Evolutionary conservation across 2,888 invertebrate species (phyloP), one percentile per base, ranked within the genome.

Genomic region (Drosophila borborema): DNA sequence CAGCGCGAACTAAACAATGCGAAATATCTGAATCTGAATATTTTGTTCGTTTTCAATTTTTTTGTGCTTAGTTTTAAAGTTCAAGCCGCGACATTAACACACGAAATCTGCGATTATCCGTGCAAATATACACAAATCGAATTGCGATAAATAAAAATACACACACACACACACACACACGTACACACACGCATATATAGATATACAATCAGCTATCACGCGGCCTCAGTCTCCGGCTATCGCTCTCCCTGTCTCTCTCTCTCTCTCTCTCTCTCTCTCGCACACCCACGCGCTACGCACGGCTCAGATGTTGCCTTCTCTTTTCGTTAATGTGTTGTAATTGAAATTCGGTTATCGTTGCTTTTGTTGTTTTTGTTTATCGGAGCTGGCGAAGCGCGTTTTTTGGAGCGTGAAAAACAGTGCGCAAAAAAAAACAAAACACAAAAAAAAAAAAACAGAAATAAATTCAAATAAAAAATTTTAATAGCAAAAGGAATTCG

Each of bases 51-150:
- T 88, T 85, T 79, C 73, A 77, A 77, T 80, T 82, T 80, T 82
- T 82, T 73, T 74, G 77, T 75, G 82, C 64, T 72, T 82, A 86
- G 86, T 86, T 86, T 86, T 86, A 86, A 86, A 86, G 84, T 86
- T 88, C 89, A 86, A 86, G 86, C 86, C 88, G 86, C 86, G 86
- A 86, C 89, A 88, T 88, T 88, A 86, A 72, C 88, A 86, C 86
- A 86, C 86, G 72, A 85, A 84, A 82, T 77, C 81, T 79, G 75
- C 74, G 85, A 85, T 85, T 77, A 85, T 87, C 85, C 82, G 82
- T 79, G 66, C 67, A 18, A 36, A 36, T 51, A 36, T 36, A 51
- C 20, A 51, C 66, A 61, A 54, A 71, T 53, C 72, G 49, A 72
- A 53, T 31, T 58, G 38, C 51, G 31, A 46, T 55, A 54, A 34